Evolutionary conservation across 37 sponge, comb jelly and placozoan species (phyloP).

Genomic region (Theonella swinhoei): DNA sequence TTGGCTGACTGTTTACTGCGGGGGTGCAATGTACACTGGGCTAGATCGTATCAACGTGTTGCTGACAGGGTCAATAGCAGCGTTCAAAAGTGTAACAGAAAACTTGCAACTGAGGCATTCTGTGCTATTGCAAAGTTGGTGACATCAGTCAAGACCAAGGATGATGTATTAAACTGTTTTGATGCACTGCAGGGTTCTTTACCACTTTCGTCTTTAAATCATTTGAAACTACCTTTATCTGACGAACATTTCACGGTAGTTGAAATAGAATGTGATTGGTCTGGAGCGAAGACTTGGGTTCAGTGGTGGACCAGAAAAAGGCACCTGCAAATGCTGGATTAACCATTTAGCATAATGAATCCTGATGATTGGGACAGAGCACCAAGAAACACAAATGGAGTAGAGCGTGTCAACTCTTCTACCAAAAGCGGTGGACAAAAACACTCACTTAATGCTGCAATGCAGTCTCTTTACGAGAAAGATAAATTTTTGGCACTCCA

Average conservation of each 20-base stretch:
- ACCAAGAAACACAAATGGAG: background rate
- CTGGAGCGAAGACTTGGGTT: conserved; percentile 3
- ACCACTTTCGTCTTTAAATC: background rate
- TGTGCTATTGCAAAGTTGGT: conserved; percentile 7
- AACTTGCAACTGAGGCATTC: background rate
- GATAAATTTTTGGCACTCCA: background rate
- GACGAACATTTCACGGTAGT: background rate
- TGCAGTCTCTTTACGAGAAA: background rate
- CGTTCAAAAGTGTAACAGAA: background rate
- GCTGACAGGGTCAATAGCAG: conserved; percentile 9
- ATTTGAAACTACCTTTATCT: background rate
- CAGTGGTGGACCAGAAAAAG: conserved; percentile 5
- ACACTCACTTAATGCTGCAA: background rate
- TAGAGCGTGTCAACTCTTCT: background rate
- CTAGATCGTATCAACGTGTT: conserved; percentile 20
- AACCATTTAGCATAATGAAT: background rate
- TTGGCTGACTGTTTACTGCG: too few species aligned
- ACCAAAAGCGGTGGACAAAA: background rate
- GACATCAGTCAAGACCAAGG: background rate
- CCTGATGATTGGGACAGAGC: background rate
- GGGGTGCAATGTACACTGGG: conserved; percentile 22
- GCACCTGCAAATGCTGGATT: background rate
- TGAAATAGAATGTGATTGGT: conserved; percentile 3
- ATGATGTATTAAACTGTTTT: conserved; percentile 1
- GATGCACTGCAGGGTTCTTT: conserved; percentile 18